Conservation (phyloP, 2,113 vertebrate genomes). For the Callionymus lyra region DNA sequence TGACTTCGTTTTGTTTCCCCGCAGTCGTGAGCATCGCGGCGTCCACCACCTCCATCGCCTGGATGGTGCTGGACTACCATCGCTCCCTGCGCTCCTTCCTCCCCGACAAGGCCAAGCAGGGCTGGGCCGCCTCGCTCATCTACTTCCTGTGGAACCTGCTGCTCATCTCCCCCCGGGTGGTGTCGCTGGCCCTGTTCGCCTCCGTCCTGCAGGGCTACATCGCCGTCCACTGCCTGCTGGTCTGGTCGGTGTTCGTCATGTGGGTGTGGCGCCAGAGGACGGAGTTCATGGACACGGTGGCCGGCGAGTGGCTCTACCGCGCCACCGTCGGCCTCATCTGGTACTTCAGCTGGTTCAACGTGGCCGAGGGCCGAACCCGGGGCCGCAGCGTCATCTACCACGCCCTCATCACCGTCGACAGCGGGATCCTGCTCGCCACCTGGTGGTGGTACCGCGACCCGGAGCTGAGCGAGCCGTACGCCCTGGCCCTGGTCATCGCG, state of each 20-base stretch:
- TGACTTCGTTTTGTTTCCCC: slow-evolving; percentile 13
- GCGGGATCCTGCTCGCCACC: slow-evolving; percentile 56
- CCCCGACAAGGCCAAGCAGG: slow-evolving; percentile 69
- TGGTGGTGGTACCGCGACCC: slow-evolving; percentile 63
- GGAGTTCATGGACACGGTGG: slow-evolving; percentile 72
- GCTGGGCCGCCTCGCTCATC: slow-evolving; percentile 58
- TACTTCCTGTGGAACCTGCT: slow-evolving; percentile 94
- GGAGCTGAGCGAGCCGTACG: slow-evolving; percentile 27
- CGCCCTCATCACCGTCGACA: slow-evolving; percentile 71
- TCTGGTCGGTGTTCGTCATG: slow-evolving; percentile 73
- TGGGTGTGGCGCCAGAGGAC: slow-evolving; percentile 82
- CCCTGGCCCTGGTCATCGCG: slow-evolving; percentile 14
- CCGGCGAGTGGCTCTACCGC: slow-evolving; percentile 79
- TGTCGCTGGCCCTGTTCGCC: slow-evolving; percentile 72
- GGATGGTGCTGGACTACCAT: slow-evolving; percentile 91
- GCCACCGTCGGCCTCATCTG: slow-evolving; percentile 77
- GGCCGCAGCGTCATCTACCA: slow-evolving; percentile 77
- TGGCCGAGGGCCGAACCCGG: slow-evolving; percentile 70
- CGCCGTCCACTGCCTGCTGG: slow-evolving; percentile 65
- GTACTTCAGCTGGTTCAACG: slow-evolving; percentile 96
- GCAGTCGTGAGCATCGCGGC: slow-evolving; percentile 75
- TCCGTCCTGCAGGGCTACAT: slow-evolving; percentile 64
- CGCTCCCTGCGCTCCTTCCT: slow-evolving; percentile 84
- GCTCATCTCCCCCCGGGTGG: slow-evolving; percentile 78
- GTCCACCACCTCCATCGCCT: slow-evolving; percentile 76